Percentiles rank a stretch among this genome's conserved stretches.
These are phyloP conservation scores for Aegotheles bennettii DNA, from an alignment of 2,113 vertebrate species.

Conservation along the genomic window DNA sequence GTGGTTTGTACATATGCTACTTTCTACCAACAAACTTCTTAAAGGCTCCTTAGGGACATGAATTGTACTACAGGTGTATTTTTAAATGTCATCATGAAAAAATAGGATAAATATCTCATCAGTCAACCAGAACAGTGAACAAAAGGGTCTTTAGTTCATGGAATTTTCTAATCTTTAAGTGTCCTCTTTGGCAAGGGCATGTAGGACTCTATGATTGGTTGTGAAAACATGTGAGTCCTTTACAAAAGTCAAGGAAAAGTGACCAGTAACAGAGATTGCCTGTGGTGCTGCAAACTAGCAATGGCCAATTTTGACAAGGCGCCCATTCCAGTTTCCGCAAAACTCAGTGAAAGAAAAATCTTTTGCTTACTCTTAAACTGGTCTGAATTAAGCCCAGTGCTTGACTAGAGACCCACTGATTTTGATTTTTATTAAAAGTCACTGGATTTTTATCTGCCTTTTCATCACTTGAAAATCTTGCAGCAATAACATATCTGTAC, in stretches of 20 bases:
- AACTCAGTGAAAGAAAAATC: neutral
- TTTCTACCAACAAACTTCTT: constrained; percentile 1
- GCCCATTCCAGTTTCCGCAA: neutral
- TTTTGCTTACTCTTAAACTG: neutral
- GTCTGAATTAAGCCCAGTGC: neutral
- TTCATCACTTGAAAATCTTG: neutral
- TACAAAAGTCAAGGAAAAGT: neutral
- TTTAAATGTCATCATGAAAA: neutral
- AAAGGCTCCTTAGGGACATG: neutral
- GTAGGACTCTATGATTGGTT: neutral
- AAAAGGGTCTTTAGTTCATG: constrained; percentile 20
- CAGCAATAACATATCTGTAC: neutral
- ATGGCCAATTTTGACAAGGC: neutral
- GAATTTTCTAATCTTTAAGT: neutral
- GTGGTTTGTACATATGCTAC: neutral
- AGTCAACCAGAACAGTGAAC: constrained; percentile 4
- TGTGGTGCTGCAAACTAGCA: neutral
- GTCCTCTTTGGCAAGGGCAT: neutral
- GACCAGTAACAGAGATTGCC: neutral
- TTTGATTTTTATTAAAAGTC: neutral
- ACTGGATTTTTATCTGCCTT: neutral
- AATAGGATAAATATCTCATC: neutral
- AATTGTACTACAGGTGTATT: neutral
- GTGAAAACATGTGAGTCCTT: neutral
- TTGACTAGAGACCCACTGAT: neutral